Base-by-base conservation (phyloP, 2,888 invertebrate genomes). In the Cataglyphis altisquamis region DNA sequence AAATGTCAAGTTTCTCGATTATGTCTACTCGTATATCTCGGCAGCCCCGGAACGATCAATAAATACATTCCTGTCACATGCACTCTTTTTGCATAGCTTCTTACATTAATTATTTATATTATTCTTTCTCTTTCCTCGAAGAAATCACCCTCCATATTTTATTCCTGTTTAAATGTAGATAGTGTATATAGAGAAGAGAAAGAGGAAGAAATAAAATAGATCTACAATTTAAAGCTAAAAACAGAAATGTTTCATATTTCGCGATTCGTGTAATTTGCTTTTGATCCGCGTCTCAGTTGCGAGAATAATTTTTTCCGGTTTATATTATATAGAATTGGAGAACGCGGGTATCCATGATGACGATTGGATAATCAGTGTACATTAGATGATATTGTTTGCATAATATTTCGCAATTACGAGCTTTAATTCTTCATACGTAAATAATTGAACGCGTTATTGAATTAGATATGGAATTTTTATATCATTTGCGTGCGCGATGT, bases 401-500 rank as follows among this genome's bases (percentile, higher is more conserved):
- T 48, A 18, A 18, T 48, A 48, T 48, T 18, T 48, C n/a, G 10
- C n/a, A 57, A 52, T 57, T 21, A 57, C 21, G 6, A 2, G 57
- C 4, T 36, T 70, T 12, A 48, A 41, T 45, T 18, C 41, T 45
- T 60, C 10, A 45, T 70, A 48, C 18, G 36, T 66, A 55, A 75
- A 75, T 39, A 67, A 75, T 78, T 36, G 45, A 41, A 15, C 29
- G 15, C 75, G 5, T 39, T 25, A 67, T 29, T 39, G 77, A 52
- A 57, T 68, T 55, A 29, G 29, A n/a, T n/a, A 32, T 78, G 21
- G 29, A 57, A 41, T n/a, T 55, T 78, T 45, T 70, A 72, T 70
- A 21, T 21, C 45, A 32, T 29, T 18, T 70, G 52, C n/a, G 9
- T 52, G 52, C 45, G 18, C 12, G 18, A 10, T 21, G 21, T 68